Percentiles rank a stretch among this genome's conserved stretches.
phyloP scores from a whole-genome alignment of 1,140 invertebrate species.

The Nephila pilipes region DNA sequence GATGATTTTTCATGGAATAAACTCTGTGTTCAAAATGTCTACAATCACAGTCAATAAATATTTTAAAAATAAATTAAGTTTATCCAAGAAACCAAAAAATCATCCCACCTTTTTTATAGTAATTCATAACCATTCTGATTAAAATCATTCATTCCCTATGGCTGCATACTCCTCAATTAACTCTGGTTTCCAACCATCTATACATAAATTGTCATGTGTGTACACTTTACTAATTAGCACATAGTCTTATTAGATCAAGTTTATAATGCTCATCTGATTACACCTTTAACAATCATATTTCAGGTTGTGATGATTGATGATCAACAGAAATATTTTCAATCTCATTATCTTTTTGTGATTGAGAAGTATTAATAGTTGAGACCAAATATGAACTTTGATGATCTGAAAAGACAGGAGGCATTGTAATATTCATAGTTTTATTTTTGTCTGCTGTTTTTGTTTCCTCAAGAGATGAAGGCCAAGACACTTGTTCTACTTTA shows the following conservation, averaged over 20 bases:
- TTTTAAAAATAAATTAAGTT: not conserved
- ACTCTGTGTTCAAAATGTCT: not conserved
- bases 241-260: not conserved
- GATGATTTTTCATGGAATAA: not conserved
- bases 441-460: slow-evolving; percentile 50
- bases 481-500: slow-evolving; percentile 71
- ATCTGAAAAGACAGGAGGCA: slow-evolving; percentile 61
- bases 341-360: not conserved
- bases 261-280: not conserved
- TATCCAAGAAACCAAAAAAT: not conserved
- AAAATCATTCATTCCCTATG: not conserved
- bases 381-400: slow-evolving; percentile 45
- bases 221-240: not conserved
- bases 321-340: not conserved
- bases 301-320: slow-evolving; percentile 8
- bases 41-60: slow-evolving; percentile 35
- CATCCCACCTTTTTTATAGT: not conserved
- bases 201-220: not conserved
- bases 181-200: not conserved
- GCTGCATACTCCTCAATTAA: not conserved
- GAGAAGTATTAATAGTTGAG: not conserved
- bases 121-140: not conserved
- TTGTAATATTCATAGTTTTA: slow-evolving; percentile 52
- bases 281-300: not conserved
- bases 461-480: slow-evolving; percentile 60